Evolutionary conservation across 2,797 vertebrate species (phyloP).

Genomic region (Passerculus sandwichensis): DNA sequence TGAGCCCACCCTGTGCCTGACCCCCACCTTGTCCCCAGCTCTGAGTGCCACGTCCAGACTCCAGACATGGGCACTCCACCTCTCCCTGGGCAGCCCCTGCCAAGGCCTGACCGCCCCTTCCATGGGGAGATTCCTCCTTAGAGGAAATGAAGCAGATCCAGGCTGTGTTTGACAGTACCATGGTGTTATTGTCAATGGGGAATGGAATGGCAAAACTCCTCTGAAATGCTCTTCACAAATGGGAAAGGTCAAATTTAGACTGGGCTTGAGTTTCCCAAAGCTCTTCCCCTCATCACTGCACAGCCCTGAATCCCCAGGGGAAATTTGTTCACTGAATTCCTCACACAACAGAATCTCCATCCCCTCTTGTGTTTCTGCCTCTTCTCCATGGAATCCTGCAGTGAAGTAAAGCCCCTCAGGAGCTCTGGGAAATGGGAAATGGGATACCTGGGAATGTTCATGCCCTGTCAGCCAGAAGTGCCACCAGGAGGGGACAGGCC

Average conservation of each 20-base stretch:
- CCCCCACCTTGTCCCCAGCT: too few relatives aligned
- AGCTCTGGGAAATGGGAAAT: background rate
- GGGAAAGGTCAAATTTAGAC: background rate
- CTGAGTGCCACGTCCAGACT: background rate
- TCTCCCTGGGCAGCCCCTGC: background rate
- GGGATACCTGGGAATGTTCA: background rate
- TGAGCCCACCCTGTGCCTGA: background rate
- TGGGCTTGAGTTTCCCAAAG: background rate
- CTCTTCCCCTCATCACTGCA: background rate
- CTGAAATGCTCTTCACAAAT: background rate
- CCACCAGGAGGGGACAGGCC: background rate
- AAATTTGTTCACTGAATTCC: background rate
- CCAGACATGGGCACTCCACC: background rate
- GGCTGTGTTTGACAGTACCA: background rate
- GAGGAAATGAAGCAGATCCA: background rate
- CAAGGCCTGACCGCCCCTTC: background rate
- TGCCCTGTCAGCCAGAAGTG: accelerated
- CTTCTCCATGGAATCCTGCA: background rate
- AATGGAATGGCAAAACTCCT: background rate
- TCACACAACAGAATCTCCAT: background rate
- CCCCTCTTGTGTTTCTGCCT: background rate
- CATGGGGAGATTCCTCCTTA: background rate
- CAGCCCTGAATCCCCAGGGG: background rate
- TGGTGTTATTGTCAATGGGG: background rate
- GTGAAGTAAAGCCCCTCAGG: background rate